Evolutionary conservation across 2,113 vertebrate species (phyloP).

Genomic region (Myotis davidii): DNA sequence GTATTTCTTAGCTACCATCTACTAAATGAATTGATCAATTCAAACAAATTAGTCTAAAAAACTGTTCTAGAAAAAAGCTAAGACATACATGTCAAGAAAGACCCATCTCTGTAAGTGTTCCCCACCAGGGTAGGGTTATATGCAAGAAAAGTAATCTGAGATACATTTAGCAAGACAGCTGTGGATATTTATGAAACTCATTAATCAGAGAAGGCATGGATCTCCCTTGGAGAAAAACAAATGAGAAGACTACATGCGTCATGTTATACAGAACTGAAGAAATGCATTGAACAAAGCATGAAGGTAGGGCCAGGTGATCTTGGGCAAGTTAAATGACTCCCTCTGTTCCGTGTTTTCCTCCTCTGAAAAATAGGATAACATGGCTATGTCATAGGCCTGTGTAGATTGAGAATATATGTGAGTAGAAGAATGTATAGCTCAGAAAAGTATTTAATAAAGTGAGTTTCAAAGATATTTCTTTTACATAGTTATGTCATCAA

Average conservation of each 20-base stretch:
- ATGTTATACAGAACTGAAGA: neutral
- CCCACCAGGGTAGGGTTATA: neutral
- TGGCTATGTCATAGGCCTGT: neutral
- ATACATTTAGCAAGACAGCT: neutral
- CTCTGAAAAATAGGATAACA: neutral
- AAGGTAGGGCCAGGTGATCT: neutral
- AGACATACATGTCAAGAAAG: neutral
- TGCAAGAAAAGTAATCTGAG: neutral
- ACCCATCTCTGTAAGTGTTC: neutral
- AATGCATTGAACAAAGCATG: neutral
- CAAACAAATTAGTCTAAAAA: neutral
- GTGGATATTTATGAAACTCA: neutral
- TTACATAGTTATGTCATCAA: neutral
- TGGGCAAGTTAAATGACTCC: neutral
- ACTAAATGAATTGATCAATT: neutral
- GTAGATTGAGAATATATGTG: neutral
- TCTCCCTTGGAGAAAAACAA: neutral
- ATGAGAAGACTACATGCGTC: neutral
- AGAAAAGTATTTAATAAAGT: neutral
- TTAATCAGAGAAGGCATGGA: neutral
- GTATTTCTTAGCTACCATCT: neutral
- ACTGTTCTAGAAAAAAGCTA: neutral
- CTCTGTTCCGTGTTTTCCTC: neutral
- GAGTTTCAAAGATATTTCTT: neutral
- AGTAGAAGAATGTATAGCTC: neutral